Base-by-base conservation (phyloP, 2,888 invertebrate genomes). In the Amblyjoppa fuscipennis region DNA sequence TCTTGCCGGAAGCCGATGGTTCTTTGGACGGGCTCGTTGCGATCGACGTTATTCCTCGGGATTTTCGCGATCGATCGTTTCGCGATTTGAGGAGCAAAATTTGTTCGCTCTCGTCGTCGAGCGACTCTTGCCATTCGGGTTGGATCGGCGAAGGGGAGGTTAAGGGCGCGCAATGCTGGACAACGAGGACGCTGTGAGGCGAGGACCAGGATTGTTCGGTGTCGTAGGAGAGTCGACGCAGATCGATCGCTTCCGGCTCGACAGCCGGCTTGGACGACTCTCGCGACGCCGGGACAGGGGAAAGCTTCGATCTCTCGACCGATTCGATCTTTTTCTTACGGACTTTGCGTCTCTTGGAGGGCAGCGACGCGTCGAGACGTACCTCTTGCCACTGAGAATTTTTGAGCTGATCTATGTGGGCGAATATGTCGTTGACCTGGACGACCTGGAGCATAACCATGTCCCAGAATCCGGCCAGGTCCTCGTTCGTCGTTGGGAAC, bases 381-480 rank as follows among this genome's bases (percentile, higher is more conserved):
- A 95, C 96, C 93, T 96, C 95, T 91, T 94, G 95, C 98, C 98
- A 98, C 82, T 96, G 95, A 87, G 96, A 97, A 13, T 93, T 95
- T 90, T 95, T 96, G 13, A 97, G 94, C 11, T 92, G 92, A 6
- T 96, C 96, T 53, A 98, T 95, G 83, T 97, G 96, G 16, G 96
- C 95, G 93, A 98, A 98, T 89, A 98, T 95, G 4, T 96, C 96
- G 92, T 98, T 96, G 77, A 99, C 96, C 92, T 98, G 97, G 85
- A 96, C 96, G 28, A 99, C 97, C 95, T 99, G 99, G 71, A 99
- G 95, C 93, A 97, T 96, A 41, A 99, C 98, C 98, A 99, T 98
- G 94, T 99, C 99, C 99, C 99, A 99, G 95, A 99, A 99, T 0
- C 99, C 99, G 91, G 98, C 98, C 87, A 99, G 95, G 94, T 99